phyloP scores from a whole-genome alignment of 2,888 invertebrate genomes.

The Metalampra italica region DNA sequence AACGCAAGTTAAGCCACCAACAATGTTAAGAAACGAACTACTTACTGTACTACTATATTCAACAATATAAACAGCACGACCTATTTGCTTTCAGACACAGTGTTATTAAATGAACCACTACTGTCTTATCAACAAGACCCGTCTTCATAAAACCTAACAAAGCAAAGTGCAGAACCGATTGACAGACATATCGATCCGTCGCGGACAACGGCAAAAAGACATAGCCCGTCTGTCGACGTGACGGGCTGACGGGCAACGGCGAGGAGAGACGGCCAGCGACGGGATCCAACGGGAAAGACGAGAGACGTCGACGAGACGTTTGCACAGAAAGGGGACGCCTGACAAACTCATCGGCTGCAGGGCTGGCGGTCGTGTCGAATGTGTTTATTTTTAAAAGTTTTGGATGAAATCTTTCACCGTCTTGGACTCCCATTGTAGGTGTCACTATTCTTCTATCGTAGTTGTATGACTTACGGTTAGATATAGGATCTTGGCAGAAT shows the following conservation, averaged over 20 bases:
- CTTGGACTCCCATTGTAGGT: too few species aligned
- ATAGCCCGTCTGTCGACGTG: slow-evolving; percentile 1
- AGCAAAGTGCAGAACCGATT: background rate
- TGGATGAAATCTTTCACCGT: background rate
- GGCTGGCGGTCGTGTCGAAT: slow-evolving; percentile 1
- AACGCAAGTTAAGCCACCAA: too few species aligned
- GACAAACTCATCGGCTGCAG: slow-evolving; percentile 9
- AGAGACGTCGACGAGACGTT: slow-evolving; percentile 2
- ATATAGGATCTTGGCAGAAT: too few species aligned
- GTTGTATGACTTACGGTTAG: too few species aligned
- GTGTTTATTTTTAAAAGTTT: background rate
- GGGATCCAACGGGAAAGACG: background rate
- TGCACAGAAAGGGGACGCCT: slow-evolving; percentile 1
- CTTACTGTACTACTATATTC: too few species aligned
- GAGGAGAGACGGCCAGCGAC: background rate
- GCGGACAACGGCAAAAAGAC: slow-evolving; percentile 8
- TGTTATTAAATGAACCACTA: background rate
- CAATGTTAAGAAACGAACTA: too few species aligned
- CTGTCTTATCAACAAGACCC: background rate
- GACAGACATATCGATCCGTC: slow-evolving; percentile 11
- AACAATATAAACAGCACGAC: too few species aligned
- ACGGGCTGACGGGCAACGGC: slow-evolving; percentile 5
- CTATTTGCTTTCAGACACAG: too few species aligned
- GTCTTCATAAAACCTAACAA: background rate
- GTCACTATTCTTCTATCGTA: too few species aligned